These are phyloP conservation scores for Trichosurus vulpecula DNA, from an alignment of 2,797 vertebrate species.

Conservation along the genomic window DNA sequence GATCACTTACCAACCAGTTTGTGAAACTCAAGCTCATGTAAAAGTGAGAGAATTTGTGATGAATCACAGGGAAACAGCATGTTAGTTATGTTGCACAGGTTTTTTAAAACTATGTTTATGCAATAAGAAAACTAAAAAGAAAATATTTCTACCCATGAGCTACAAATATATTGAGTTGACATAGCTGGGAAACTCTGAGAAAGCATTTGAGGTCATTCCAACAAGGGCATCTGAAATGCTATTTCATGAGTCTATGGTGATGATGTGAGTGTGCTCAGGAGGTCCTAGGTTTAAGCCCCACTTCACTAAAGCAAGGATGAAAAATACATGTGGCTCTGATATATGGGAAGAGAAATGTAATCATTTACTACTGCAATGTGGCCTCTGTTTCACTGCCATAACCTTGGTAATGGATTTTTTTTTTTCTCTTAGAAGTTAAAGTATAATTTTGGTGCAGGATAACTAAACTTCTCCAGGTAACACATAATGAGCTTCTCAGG, in stretches of 20 bases:
- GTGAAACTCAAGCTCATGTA: background rate
- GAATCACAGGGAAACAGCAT: background rate
- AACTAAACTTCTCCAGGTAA: background rate
- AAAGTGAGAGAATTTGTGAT: background rate
- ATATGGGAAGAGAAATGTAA: background rate
- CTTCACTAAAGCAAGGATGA: background rate
- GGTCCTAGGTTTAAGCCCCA: no score
- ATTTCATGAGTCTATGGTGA: background rate
- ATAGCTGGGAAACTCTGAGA: no score
- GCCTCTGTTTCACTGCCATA: no score
- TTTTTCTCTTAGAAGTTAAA: background rate
- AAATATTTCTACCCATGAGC: no score
- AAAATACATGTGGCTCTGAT: background rate
- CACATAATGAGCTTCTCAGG: background rate
- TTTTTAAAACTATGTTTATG: background rate
- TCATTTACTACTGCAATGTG: background rate
- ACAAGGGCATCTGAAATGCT: background rate
- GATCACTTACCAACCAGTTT: background rate
- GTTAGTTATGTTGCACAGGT: background rate
- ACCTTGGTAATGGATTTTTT: background rate
- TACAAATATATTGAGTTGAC: no score
- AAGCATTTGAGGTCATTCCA: background rate
- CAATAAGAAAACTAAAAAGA: no score
- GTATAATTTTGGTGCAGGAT: background rate
- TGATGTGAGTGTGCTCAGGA: no score